Evolutionary conservation across 2,113 vertebrate species (phyloP).

Genomic region (Ivindomyrus marchei): DNA sequence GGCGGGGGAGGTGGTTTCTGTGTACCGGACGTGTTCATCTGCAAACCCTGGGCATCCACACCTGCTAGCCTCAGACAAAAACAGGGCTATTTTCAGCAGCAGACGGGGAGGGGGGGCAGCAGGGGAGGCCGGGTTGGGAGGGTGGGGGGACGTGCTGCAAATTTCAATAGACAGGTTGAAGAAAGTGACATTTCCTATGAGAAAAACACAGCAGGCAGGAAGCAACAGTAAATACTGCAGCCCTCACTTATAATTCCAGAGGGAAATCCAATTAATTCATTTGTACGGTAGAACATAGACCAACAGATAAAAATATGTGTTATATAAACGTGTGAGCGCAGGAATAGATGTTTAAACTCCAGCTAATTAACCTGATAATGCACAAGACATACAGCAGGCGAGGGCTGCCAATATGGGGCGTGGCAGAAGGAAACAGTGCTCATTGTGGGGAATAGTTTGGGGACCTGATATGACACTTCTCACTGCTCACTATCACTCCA

Average conservation of each 20-base stretch:
- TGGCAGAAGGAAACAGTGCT: not conserved
- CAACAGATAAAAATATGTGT: slow-evolving; percentile 8
- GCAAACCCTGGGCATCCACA: slow-evolving; percentile 15
- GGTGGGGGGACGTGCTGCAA: slow-evolving; percentile 36
- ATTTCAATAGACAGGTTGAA: slow-evolving; percentile 44
- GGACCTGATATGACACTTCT: not conserved
- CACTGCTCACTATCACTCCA: not conserved
- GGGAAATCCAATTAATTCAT: not conserved
- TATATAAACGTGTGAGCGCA: not conserved
- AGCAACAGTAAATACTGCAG: slow-evolving; percentile 29
- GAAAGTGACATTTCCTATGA: slow-evolving; percentile 35
- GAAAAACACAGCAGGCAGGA: slow-evolving; percentile 25
- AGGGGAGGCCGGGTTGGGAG: not conserved
- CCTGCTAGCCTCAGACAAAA: slow-evolving; percentile 34
- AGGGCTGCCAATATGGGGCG: not conserved
- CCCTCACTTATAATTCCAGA: slow-evolving; percentile 13
- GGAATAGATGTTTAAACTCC: not conserved
- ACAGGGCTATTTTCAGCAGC: slow-evolving; percentile 47
- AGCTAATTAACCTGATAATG: not conserved
- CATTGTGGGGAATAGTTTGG: not conserved
- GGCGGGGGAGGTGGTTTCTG: not conserved
- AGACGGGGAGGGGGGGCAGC: slow-evolving; percentile 25
- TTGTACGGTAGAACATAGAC: not conserved
- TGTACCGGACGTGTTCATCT: slow-evolving; percentile 11
- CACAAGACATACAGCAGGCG: not conserved